A percentile compares a stretch with the other conserved stretches of the same genome.
These are phyloP conservation scores for Diadromus collaris DNA, from an alignment of 2,888 invertebrate genomes.

Conservation along the genomic window DNA sequence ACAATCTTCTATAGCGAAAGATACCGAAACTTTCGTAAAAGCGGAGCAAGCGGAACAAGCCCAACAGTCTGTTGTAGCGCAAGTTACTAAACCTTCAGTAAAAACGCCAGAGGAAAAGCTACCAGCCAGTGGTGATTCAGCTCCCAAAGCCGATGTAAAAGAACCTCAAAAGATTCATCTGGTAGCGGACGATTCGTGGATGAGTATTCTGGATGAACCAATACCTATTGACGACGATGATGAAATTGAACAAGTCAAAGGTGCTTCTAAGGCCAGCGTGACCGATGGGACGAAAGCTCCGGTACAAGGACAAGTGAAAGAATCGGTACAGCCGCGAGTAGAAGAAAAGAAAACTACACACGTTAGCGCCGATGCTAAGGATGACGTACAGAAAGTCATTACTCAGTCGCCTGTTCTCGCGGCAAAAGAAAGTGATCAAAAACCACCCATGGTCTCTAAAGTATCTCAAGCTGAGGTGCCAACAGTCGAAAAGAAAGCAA, in stretches of 20 bases:
- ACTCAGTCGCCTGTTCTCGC: not conserved
- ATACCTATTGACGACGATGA: conserved; percentile 71
- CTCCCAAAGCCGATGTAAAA: not conserved
- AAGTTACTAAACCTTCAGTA: not conserved
- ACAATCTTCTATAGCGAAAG: not conserved
- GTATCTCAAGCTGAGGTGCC: not conserved
- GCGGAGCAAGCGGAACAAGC: not conserved
- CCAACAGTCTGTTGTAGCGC: conserved; percentile 1
- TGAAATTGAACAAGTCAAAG: conserved; percentile 32
- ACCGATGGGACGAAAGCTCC: conserved; percentile 7
- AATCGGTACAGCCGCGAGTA: not conserved
- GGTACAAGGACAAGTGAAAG: conserved; percentile 1
- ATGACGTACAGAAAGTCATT: not conserved
- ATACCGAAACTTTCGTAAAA: not conserved
- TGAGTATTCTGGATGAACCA: conserved; percentile 72
- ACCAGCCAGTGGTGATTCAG: not conserved
- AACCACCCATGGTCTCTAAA: not conserved
- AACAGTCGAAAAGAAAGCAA: conserved; percentile 38
- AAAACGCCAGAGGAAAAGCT: conserved; percentile 34
- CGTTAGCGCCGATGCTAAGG: not conserved
- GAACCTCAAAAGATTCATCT: conserved; percentile 59
- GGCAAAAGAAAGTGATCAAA: conserved; percentile 1
- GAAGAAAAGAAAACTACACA: conserved; percentile 27
- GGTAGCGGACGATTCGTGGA: conserved; percentile 69
- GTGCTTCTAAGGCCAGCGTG: conserved; percentile 45